These are phyloP conservation scores for Xylocopa sonorina DNA, from an alignment of 1,140 invertebrate species.

Conservation along the genomic window DNA sequence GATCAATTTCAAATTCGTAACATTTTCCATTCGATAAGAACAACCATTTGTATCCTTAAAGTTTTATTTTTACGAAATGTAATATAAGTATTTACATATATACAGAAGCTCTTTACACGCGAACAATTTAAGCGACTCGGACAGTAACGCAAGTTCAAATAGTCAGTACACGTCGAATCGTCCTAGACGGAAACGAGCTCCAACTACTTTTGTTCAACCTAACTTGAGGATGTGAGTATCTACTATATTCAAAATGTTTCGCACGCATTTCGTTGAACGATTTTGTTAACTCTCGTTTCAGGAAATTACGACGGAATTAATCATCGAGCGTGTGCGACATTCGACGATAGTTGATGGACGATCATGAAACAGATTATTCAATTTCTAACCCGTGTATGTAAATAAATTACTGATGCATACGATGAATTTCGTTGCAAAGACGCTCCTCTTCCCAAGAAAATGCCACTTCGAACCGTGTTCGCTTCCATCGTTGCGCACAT, in stretches of 20 bases:
- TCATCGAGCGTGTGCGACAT: not conserved
- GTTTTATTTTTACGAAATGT: too few species aligned
- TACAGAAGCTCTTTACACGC: constrained; percentile 8
- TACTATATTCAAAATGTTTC: not conserved
- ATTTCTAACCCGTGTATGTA: constrained; percentile 3
- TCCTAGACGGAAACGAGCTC: constrained; percentile 70
- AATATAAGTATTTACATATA: too few species aligned
- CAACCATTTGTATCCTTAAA: too few species aligned
- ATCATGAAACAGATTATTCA: not conserved
- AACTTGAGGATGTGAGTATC: constrained; percentile 65
- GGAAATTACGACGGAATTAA: constrained; percentile 47
- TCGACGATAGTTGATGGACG: not conserved
- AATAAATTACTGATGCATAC: constrained; percentile 21
- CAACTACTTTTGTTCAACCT: constrained; percentile 67
- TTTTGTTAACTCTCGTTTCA: constrained; percentile 42
- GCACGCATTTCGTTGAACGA: not conserved
- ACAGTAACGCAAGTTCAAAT: constrained; percentile 58
- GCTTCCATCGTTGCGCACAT: constrained; percentile 32
- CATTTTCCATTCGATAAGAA: too few species aligned
- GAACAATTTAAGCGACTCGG: constrained; percentile 63
- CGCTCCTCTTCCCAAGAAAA: not conserved
- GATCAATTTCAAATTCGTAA: too few species aligned
- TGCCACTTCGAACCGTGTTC: not conserved
- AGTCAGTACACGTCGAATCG: constrained; percentile 42
- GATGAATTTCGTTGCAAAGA: not conserved